Evolutionary conservation across 2,888 invertebrate genomes (phyloP).

Genomic region (Idaea dimidiata): DNA sequence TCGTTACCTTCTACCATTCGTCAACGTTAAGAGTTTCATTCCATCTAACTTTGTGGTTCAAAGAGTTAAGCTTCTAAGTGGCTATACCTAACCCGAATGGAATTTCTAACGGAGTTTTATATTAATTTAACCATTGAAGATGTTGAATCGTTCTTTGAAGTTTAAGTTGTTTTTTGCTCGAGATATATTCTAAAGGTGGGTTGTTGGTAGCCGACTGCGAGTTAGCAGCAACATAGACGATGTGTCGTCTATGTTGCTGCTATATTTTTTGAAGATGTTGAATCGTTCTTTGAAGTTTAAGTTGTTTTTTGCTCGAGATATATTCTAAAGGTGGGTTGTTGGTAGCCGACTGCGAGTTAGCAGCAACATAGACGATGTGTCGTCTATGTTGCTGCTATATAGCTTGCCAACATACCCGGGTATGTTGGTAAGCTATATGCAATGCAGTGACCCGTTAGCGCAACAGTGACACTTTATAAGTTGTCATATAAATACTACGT

Average conservation of each 20-base stretch:
- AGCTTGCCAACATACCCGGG: too few species aligned
- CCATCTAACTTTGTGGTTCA: slow-evolving; percentile 59
- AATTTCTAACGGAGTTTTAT: slow-evolving; percentile 31
- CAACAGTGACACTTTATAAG: too few species aligned
- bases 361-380: too few species aligned
- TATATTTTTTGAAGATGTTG: neutral
- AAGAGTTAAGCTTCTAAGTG: slow-evolving; percentile 57
- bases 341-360: too few species aligned
- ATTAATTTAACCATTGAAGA: slow-evolving; percentile 1
- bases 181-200: neutral
- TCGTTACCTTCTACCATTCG: slow-evolving; percentile 66
- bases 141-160: neutral
- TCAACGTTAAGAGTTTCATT: slow-evolving; percentile 61
- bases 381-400: too few species aligned
- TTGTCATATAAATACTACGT: too few species aligned
- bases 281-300: neutral
- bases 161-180: neutral
- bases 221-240: too few species aligned
- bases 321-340: neutral
- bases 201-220: neutral
- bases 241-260: too few species aligned
- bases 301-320: neutral
- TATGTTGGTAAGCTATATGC: too few species aligned
- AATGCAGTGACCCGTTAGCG: too few species aligned
- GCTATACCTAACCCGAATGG: slow-evolving; percentile 37